Evolutionary conservation across 2,113 vertebrate species (phyloP).

Genomic region (Gadus chalcogrammus): DNA sequence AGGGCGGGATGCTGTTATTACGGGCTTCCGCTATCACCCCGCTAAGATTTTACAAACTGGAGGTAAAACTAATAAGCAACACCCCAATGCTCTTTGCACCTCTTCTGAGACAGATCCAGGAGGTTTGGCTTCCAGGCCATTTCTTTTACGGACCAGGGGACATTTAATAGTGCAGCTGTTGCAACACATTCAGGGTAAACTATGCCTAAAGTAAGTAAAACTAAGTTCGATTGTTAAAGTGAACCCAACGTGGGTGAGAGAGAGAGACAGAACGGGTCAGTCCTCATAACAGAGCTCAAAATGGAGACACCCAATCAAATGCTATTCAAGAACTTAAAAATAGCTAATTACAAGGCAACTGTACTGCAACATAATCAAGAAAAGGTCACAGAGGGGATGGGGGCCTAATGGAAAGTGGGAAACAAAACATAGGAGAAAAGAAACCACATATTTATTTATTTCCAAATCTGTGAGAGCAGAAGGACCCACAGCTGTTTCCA

Average conservation of each 20-base stretch:
- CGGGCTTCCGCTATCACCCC: background rate
- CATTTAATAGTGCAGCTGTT: constrained; percentile 25
- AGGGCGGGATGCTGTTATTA: background rate
- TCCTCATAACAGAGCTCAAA: background rate
- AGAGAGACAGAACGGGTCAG: background rate
- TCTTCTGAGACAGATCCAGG: background rate
- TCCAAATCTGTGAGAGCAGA: too few species aligned
- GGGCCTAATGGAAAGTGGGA: constrained; percentile 4
- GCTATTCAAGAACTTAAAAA: background rate
- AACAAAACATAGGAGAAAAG: too few species aligned
- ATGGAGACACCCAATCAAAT: background rate
- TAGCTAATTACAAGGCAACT: background rate
- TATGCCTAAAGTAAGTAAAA: constrained; percentile 6
- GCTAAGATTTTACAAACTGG: background rate
- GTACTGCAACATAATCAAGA: background rate
- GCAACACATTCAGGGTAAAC: constrained; percentile 14
- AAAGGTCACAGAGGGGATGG: constrained; percentile 17
- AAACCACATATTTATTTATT: too few species aligned
- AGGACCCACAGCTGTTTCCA: too few species aligned
- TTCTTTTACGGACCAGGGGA: constrained; percentile 6
- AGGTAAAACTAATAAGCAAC: constrained; percentile 2
- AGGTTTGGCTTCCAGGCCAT: constrained; percentile 6
- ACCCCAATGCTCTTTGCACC: background rate
- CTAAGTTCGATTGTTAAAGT: constrained; percentile 34
- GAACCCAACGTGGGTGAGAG: constrained; percentile 22